A percentile compares a stretch with the other conserved stretches of the same genome.
Evolutionary conservation across 2,797 vertebrate genomes (phyloP).

Genomic region (Taenioides sp.): DNA sequence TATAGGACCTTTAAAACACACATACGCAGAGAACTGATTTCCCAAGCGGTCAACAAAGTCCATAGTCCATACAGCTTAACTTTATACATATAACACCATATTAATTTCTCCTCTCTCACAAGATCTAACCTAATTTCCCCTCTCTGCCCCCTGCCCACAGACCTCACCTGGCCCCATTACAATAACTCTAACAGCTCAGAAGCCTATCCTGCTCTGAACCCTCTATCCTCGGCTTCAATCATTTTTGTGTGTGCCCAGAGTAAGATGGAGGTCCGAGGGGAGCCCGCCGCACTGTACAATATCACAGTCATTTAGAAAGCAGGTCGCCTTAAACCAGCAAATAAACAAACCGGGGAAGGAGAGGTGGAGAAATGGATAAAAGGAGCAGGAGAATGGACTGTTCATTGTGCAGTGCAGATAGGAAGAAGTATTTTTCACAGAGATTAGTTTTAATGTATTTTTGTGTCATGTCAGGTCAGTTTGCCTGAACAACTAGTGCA

Average conservation of each 20-base stretch:
- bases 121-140: background rate
- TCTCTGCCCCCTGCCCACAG: background rate
- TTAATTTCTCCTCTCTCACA: background rate
- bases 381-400: background rate
- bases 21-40: no score
- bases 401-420: background rate
- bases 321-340: background rate
- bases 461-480: background rate
- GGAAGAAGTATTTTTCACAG: background rate
- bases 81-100: background rate
- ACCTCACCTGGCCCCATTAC: conserved; percentile 16
- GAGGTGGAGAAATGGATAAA: no score
- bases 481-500: background rate
- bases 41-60: background rate
- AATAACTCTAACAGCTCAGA: conserved; percentile 20
- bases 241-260: conserved; percentile 1
- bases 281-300: background rate
- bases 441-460: background rate
- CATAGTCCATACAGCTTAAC: background rate
- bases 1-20: no score
- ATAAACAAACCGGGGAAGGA: background rate
- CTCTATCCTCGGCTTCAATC: conserved; percentile 26
- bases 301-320: background rate
- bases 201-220: background rate
- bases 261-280: background rate